Evolutionary conservation across 2,888 invertebrate species (phyloP), one percentile per base, ranked within the genome.

Genomic region (Drosophila silvestris): DNA sequence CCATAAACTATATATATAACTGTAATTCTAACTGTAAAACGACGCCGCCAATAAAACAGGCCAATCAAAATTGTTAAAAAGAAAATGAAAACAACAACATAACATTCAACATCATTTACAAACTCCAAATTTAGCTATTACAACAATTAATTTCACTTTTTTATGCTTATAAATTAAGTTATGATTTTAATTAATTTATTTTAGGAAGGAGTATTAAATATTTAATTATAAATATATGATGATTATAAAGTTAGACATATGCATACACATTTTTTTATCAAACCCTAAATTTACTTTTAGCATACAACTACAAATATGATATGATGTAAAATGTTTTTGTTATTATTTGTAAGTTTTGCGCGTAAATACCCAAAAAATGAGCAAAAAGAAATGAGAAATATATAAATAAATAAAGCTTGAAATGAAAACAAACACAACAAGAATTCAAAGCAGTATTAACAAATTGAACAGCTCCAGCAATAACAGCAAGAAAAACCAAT

Each of bases 331-430:
- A 90, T 90, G 83, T 90, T 90, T 47, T 80, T 87, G 86, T 87
- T 87, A 89, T 87, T 89, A 85, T 87, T 88, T 87, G 62, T 90
- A 87, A 90, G 86, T 62, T 79, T 85, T 72, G 77, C 81, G 62
- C 72, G 54, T 70, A 67, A 70, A 74, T 39, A 68, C 60, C 65
- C 59, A 73, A 50, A 30, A 63, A 57, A 69, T 59, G 53, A 69
- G 70, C 70, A 50, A 64, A 35, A 54, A 51, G 50, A 32, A 63
- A 73, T 65, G 57, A 50, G 26, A 73, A 63, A 68, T 69, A 68
- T 30, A 32, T 30, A 58, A 75, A 81, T 68, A 69, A 75, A 81
- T 68, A 69, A 74, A 81, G 63, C 61, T 57, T 74, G 32, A 68
- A 59, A 70, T 22, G 41, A 50, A 66, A 66, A 73, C 28, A 52